Conservation (phyloP, 1,140 invertebrate genomes). For the Hypsibius dujardini region DNA sequence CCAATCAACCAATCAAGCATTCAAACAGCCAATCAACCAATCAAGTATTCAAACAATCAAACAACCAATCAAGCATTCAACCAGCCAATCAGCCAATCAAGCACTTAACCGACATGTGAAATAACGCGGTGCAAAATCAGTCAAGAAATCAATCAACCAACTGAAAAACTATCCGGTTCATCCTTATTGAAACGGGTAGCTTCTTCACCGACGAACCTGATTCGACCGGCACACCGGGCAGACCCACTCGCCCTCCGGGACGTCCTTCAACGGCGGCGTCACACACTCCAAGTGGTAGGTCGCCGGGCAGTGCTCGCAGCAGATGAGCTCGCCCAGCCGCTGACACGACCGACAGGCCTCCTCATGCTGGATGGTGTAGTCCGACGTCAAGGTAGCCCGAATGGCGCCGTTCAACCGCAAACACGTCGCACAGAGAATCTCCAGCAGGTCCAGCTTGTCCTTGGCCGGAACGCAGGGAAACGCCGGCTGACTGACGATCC, state of each 20-base stretch:
- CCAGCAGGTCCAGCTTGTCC: slow-evolving; percentile 9
- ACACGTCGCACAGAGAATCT: neutral
- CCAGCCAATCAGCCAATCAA: no score
- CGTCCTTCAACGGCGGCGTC: slow-evolving; percentile 73
- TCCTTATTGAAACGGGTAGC: slow-evolving; percentile 6
- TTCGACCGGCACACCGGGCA: slow-evolving; percentile 78
- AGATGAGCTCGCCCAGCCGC: slow-evolving; percentile 76
- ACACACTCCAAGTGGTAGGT: slow-evolving; percentile 90
- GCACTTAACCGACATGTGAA: no score
- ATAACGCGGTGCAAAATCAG: no score
- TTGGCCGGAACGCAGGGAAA: slow-evolving; percentile 13
- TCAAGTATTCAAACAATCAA: no score
- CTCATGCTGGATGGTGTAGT: slow-evolving; percentile 56
- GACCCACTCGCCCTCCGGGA: slow-evolving; percentile 80
- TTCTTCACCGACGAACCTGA: slow-evolving; percentile 42
- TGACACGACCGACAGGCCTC: slow-evolving; percentile 88
- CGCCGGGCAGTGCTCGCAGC: slow-evolving; percentile 88
- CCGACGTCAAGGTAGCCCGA: neutral
- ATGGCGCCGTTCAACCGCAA: neutral
- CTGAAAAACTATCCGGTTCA: slow-evolving; percentile 19
- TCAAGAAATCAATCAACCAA: no score
- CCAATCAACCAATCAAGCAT: no score
- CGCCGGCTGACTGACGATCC: slow-evolving; percentile 19
- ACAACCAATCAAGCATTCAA: no score
- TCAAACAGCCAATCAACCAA: no score